These are phyloP conservation scores for Ovis canadensis DNA, from an alignment of 2,113 vertebrate species.

Conservation along the genomic window DNA sequence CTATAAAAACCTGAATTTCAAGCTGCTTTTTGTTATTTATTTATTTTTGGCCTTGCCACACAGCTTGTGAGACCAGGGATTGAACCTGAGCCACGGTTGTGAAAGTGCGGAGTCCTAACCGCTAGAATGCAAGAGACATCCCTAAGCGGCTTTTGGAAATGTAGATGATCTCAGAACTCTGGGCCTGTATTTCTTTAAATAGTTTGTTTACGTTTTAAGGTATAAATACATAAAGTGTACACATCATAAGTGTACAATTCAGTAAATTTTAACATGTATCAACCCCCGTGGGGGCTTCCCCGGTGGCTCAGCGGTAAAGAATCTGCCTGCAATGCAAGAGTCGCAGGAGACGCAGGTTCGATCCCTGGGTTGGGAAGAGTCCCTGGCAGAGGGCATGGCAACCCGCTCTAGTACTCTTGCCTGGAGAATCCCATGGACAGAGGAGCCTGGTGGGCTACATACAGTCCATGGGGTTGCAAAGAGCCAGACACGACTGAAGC, in stretches of 20 bases:
- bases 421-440: neutral
- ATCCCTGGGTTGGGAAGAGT: neutral
- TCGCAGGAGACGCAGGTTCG: neutral
- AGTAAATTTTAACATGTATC: neutral
- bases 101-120: neutral
- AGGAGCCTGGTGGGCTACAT: neutral
- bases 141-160: neutral
- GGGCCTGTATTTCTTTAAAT: neutral
- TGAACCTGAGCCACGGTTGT: neutral
- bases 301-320: rapidly evolving
- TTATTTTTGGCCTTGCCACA: neutral
- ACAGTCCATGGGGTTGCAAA: neutral
- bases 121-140: neutral
- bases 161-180: neutral
- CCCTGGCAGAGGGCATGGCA: neutral
- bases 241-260: neutral
- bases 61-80: neutral
- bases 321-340: neutral
- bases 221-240: neutral
- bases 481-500: neutral
- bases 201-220: neutral
- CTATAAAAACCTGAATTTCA: neutral
- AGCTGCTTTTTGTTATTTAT: neutral
- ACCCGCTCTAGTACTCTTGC: neutral
- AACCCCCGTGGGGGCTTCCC: neutral